phyloP scores from a whole-genome alignment of 2,113 vertebrate species.

The Empidonax traillii region DNA sequence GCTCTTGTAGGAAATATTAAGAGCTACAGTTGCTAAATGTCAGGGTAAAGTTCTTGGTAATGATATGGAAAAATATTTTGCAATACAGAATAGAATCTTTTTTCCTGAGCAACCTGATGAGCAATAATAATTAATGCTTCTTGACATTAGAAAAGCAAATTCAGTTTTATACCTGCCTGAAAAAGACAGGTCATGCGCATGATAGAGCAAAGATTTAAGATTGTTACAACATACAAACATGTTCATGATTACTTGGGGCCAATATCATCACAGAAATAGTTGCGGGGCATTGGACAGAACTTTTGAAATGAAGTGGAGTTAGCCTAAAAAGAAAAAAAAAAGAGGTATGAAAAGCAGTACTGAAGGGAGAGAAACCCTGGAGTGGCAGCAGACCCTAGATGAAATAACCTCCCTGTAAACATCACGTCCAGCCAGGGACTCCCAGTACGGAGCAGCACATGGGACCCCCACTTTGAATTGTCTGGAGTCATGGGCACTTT shows the following conservation, averaged over 20 bases:
- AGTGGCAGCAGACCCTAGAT: background rate
- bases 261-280: background rate
- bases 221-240: background rate
- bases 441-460: background rate
- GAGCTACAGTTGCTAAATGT: background rate
- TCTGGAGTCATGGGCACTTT: background rate
- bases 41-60: background rate
- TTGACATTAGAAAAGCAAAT: background rate
- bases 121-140: background rate
- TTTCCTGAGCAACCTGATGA: background rate
- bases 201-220: background rate
- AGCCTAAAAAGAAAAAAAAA: background rate
- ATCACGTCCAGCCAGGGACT: accelerated
- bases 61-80: background rate
- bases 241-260: background rate
- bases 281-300: background rate
- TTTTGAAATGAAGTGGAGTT: background rate
- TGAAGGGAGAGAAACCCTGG: background rate
- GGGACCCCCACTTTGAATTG: accelerated
- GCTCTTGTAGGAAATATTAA: background rate
- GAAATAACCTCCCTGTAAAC: accelerated
- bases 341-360: background rate
- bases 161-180: background rate
- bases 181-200: accelerated
- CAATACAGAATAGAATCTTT: background rate